Evolutionary conservation across 37 sponge, comb jelly and placozoan genomes (phyloP).

Genomic region (Halisarca cf. caerulea): DNA sequence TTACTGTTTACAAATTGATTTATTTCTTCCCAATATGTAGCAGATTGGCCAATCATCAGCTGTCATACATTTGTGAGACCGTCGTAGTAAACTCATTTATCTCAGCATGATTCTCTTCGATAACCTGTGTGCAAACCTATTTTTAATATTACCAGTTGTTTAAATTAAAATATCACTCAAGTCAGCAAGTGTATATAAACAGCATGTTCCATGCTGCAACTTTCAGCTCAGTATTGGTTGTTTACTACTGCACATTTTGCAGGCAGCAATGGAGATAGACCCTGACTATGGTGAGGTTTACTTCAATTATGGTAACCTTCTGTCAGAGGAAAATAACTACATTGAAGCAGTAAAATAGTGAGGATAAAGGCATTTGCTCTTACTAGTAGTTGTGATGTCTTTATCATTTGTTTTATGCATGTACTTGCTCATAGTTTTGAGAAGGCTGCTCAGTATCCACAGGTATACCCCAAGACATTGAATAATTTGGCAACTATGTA

Average conservation of each 20-base stretch:
- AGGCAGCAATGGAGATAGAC: constrained; percentile 72
- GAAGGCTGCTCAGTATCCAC: constrained; percentile 48
- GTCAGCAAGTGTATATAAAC: background rate
- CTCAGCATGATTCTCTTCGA: no score
- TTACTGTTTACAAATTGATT: no score
- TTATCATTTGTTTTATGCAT: no score
- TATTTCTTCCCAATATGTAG: no score
- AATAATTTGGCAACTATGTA: constrained; percentile 89
- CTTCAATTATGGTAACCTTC: constrained; percentile 86
- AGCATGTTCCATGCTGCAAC: background rate
- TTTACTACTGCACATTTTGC: background rate
- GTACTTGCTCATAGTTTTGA: no score
- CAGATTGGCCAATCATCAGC: no score
- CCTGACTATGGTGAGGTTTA: constrained; percentile 79
- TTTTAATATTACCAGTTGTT: background rate
- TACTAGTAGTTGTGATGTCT: no score
- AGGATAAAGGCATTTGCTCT: background rate
- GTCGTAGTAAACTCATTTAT: no score
- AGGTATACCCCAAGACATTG: constrained; percentile 69
- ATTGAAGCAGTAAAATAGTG: constrained; percentile 50
- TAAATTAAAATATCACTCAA: no score
- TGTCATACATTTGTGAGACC: no score
- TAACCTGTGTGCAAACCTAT: no score
- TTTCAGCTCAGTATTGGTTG: background rate
- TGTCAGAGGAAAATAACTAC: constrained; percentile 62